Evolutionary conservation across 1,140 invertebrate genomes (phyloP).

Genomic region (Achroia grisella): DNA sequence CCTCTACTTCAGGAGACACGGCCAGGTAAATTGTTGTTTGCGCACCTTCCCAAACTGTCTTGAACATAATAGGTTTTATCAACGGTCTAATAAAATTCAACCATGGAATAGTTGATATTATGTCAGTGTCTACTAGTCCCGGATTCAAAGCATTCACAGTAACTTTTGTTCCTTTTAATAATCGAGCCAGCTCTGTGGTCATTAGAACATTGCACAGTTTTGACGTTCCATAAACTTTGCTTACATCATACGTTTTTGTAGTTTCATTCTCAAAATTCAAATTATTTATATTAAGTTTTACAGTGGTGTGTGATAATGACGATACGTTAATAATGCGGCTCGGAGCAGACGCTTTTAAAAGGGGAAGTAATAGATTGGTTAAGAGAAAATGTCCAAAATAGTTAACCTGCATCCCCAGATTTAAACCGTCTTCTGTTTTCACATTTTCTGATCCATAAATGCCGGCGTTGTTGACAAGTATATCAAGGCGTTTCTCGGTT

Average conservation of each 20-base stretch:
- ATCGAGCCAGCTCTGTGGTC: constrained; percentile 82
- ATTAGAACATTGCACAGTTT: constrained; percentile 92
- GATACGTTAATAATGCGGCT: constrained; percentile 89
- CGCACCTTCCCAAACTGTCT: constrained; percentile 44
- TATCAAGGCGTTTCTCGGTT: constrained; percentile 81
- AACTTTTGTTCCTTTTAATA: constrained; percentile 82
- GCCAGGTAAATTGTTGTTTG: constrained; percentile 74
- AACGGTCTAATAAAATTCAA: background rate
- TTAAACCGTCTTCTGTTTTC: constrained; percentile 83
- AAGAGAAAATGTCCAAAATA: constrained; percentile 89
- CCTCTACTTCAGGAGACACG: constrained; percentile 62
- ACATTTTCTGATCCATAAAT: constrained; percentile 21
- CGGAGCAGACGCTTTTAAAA: constrained; percentile 84
- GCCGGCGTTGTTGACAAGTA: constrained; percentile 89
- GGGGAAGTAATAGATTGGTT: constrained; percentile 79
- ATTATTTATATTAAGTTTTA: constrained; percentile 83
- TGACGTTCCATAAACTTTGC: constrained; percentile 81
- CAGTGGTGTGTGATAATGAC: constrained; percentile 82
- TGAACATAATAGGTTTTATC: background rate
- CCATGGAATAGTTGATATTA: background rate
- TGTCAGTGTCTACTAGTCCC: constrained; percentile 69
- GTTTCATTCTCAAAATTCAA: constrained; percentile 76
- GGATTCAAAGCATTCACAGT: constrained; percentile 89
- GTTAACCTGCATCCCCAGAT: constrained; percentile 89
- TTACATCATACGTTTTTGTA: constrained; percentile 65